Evolutionary conservation across 35 echinoderm and acorn worm species (phyloP).

Genomic region (Amphiura filiformis): DNA sequence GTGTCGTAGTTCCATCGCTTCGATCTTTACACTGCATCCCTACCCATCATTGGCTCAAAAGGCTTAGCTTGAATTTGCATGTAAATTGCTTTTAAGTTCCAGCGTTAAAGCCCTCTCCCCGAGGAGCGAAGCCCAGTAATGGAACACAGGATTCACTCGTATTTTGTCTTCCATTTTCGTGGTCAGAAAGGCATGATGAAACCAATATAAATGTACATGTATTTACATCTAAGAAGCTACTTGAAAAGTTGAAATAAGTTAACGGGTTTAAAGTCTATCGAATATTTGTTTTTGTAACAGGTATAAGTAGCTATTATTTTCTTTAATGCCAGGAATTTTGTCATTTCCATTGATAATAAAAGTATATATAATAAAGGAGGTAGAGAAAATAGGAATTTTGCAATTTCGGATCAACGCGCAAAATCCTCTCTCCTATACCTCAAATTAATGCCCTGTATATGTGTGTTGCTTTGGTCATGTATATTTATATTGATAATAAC

Average conservation of each 20-base stretch:
- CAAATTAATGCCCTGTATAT: too few species aligned
- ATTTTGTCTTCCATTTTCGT: background rate
- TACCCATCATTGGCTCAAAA: background rate
- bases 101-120: background rate
- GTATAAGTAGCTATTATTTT: too few species aligned
- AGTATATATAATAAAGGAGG: too few species aligned
- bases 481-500: too few species aligned
- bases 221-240: background rate
- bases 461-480: too few species aligned
- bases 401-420: too few species aligned
- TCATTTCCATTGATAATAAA: too few species aligned
- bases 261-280: background rate
- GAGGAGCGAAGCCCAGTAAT: background rate
- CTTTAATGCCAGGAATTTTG: too few species aligned
- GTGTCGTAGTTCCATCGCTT: background rate
- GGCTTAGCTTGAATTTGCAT: slow-evolving; percentile 1
- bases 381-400: too few species aligned
- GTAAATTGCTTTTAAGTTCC: background rate
- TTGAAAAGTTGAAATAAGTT: background rate
- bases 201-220: slow-evolving; percentile 8
- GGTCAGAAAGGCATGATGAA: background rate
- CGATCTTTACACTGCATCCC: background rate
- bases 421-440: too few species aligned
- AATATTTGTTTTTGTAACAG: background rate
- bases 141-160: background rate